These are phyloP conservation scores for Pocillopora verrucosa DNA, from an alignment of 64 coral and sea anemone species.

Conservation along the genomic window DNA sequence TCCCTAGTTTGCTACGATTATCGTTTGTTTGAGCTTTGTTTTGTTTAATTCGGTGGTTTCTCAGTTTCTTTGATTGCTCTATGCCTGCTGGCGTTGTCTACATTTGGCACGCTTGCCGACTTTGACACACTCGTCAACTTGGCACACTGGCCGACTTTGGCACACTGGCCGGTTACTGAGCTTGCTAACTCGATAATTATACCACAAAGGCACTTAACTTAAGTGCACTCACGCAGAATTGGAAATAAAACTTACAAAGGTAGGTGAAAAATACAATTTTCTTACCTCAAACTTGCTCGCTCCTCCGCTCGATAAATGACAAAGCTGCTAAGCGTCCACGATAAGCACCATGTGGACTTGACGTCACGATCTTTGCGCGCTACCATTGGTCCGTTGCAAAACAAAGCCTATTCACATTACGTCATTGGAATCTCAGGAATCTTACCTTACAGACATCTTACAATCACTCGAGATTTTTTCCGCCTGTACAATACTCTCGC, in stretches of 20 bases:
- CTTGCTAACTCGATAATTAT: neutral
- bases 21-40: no score
- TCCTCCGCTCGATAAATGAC: conserved; percentile 15
- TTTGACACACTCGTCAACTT: neutral
- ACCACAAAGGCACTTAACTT: neutral
- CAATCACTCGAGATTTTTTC: no score
- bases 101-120: neutral
- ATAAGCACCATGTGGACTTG: neutral
- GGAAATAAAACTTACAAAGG: conserved; percentile 9
- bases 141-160: neutral
- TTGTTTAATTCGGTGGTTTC: no score
- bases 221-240: neutral
- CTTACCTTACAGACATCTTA: no score
- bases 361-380: no score
- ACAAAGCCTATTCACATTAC: no score
- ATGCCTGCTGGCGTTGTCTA: conserved; percentile 1
- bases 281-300: conserved; percentile 18
- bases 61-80: neutral
- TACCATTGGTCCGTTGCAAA: no score
- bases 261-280: conserved; percentile 13
- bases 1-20: no score
- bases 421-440: no score
- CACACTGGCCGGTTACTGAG: neutral
- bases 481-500: no score
- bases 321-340: conserved; percentile 11